Base-by-base conservation (phyloP, 2,888 invertebrate genomes). In the Agonopterix alstromeriana region DNA sequence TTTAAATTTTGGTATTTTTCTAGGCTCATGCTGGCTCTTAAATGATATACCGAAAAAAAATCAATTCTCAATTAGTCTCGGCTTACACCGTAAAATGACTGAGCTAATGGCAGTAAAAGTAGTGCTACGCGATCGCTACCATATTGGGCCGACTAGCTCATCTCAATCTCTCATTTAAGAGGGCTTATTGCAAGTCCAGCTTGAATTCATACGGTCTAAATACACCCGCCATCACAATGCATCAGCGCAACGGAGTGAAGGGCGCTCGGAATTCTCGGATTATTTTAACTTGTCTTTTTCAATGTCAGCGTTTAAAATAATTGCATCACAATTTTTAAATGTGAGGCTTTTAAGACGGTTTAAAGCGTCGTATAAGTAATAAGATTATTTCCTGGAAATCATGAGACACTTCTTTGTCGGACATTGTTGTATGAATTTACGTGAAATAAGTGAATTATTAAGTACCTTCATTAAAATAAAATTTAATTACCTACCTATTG, bases 271-370 rank as follows among this genome's bases (percentile, higher is more conserved):
- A 80, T 84, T 83, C 85, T 84, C 77, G 82, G 84, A 87, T 87
- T 86, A 87, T 86, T 87, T 85, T 76, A 82, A 83, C 82, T 85
- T 86, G 86, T 85, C 85, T 77, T 84, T 87, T 88, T 88, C 87
- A 88, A 87, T 88, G 87, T 87, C 87, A 84, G 76, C 84, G 77
- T 86, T 88, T 87, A 88, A 87, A 87, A 87, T 88, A 87, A 88
- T 88, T 88, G 85, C 87, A 86, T 87, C 87, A 88, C 87, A 85
- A 82, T 84, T 87, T 86, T 84, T 74, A 86, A 86, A 84, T 78
- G 84, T 77, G 79, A 79, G 73, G 83, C 84, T 81, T 82, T 84
- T 83, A 83, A 82, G 74, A 80, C 77, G 65, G 72, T 78, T 82
- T 82, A 78, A 84, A 77, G 70, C 42, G 69, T 68, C 73, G 67